These are phyloP conservation scores for Astreopora myriophthalma DNA, from an alignment of 64 coral and sea anemone genomes.

Conservation along the genomic window DNA sequence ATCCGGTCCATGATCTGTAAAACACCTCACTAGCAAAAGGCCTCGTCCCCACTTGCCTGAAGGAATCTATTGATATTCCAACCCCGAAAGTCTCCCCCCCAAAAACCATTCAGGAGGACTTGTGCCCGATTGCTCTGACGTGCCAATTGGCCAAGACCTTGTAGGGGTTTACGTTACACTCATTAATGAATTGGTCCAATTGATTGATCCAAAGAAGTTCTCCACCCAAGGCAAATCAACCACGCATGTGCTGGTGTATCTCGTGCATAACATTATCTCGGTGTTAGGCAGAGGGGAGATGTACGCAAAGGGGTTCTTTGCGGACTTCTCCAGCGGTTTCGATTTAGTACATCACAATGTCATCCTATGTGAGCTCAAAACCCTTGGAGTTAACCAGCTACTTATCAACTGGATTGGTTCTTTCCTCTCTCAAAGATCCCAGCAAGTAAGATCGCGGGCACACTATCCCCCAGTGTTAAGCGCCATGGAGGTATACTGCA, in stretches of 20 bases:
- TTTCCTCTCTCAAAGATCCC: slow-evolving; percentile 34
- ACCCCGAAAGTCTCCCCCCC: slow-evolving; percentile 35
- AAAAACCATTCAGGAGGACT: slow-evolving; percentile 35
- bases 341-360: slow-evolving; percentile 27
- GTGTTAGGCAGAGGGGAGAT: slow-evolving; percentile 35
- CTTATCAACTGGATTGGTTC: slow-evolving; percentile 44
- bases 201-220: slow-evolving; percentile 28
- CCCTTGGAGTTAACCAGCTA: slow-evolving; percentile 20
- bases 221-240: slow-evolving; percentile 3
- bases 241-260: slow-evolving; percentile 1
- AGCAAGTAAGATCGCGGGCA: neutral
- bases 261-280: slow-evolving; percentile 17
- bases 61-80: slow-evolving; percentile 1
- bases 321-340: slow-evolving; percentile 31
- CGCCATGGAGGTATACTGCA: neutral
- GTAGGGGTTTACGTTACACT: slow-evolving; percentile 51
- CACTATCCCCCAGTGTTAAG: neutral
- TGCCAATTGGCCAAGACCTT: slow-evolving; percentile 39
- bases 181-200: neutral
- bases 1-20: neutral
- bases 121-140: slow-evolving; percentile 19
- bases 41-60: neutral
- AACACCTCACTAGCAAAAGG: slow-evolving; percentile 7
- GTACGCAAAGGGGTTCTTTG: slow-evolving; percentile 12
- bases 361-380: slow-evolving; percentile 22